These are phyloP conservation scores for Lophotis ruficrista DNA, from an alignment of 2,113 vertebrate genomes.

Conservation along the genomic window DNA sequence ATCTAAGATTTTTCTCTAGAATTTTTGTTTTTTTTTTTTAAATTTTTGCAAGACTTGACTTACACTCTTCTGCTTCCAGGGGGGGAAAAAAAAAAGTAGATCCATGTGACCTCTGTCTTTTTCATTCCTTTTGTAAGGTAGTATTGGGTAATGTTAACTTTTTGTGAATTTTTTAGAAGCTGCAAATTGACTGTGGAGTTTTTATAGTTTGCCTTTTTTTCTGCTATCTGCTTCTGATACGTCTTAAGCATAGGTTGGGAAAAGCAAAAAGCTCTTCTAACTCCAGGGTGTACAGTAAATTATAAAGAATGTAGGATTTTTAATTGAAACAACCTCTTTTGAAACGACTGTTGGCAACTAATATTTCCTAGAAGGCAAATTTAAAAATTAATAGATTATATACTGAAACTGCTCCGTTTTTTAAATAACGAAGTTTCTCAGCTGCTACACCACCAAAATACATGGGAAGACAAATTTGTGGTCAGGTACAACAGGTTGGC, in stretches of 20 bases:
- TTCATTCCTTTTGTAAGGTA: background rate
- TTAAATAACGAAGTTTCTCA: background rate
- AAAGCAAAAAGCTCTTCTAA: background rate
- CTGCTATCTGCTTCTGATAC: background rate
- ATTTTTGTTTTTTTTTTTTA: no score
- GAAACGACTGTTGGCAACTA: slow-evolving; percentile 11
- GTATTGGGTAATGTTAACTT: background rate
- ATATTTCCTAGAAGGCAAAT: background rate
- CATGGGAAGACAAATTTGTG: background rate
- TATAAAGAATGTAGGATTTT: slow-evolving; percentile 3
- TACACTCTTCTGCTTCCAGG: background rate
- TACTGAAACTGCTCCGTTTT: background rate
- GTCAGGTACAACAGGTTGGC: background rate
- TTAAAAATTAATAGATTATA: background rate
- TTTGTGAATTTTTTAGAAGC: background rate
- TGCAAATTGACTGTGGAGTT: background rate
- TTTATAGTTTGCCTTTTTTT: slow-evolving; percentile 4
- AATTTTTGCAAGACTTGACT: background rate
- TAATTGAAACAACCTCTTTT: slow-evolving; percentile 16
- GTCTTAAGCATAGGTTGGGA: background rate
- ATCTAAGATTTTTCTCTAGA: background rate
- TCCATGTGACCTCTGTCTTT: background rate
- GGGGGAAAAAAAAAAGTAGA: background rate
- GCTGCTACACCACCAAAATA: background rate
- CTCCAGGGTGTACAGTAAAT: background rate